Percentiles rank a stretch among this genome's conserved stretches.
Evolutionary conservation across 1,140 invertebrate species (phyloP).

Genomic region (Drosophila persimilis): DNA sequence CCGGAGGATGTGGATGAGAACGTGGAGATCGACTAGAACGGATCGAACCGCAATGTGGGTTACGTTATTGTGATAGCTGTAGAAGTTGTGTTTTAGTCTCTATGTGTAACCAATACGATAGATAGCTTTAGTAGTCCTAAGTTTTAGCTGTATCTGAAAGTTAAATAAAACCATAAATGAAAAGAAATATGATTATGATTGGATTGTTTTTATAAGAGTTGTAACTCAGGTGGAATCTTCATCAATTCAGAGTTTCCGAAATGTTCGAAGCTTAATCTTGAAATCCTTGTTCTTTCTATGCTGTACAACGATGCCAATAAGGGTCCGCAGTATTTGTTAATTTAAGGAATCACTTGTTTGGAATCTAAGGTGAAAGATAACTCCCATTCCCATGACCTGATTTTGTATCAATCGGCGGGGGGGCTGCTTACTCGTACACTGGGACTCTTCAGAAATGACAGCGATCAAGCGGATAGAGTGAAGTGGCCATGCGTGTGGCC

Average conservation of each 20-base stretch:
- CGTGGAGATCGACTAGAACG: constrained; percentile 78
- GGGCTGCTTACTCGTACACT: constrained; percentile 2
- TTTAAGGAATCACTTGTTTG: no score
- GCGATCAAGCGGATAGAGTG: constrained; percentile 45
- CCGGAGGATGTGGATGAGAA: constrained; percentile 74
- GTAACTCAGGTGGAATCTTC: no score
- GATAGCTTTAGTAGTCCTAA: constrained; percentile 71
- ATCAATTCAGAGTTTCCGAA: no score
- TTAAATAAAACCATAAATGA: constrained; percentile 48
- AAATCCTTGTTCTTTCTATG: no score
- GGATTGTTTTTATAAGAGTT: neutral
- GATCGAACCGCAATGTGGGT: neutral
- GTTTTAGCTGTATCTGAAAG: constrained; percentile 51
- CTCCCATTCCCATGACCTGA: constrained; percentile 41
- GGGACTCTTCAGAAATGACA: constrained; percentile 53
- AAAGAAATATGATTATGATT: neutral
- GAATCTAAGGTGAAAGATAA: no score
- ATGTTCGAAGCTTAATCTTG: no score
- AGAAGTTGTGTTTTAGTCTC: constrained; percentile 44
- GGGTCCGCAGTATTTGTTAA: no score
- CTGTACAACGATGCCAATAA: no score
- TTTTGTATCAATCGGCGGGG: constrained; percentile 36
- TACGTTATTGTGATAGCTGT: constrained; percentile 65
- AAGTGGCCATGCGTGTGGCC: constrained; percentile 72
- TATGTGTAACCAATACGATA: constrained; percentile 19